Conservation (phyloP, 2,113 vertebrate genomes). For the Axis porcinus region DNA sequence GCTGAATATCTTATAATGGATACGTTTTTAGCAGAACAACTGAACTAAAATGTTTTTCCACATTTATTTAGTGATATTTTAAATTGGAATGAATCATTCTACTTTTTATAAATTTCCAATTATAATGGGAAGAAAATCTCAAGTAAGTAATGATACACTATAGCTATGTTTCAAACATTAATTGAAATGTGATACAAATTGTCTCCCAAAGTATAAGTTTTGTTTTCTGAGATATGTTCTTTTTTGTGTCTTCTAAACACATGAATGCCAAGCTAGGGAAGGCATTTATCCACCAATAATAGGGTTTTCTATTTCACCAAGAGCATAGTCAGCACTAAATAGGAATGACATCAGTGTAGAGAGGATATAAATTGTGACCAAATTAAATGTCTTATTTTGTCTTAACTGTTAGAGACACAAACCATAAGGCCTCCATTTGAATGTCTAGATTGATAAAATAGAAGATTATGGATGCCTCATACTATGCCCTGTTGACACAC, state of each 20-base stretch:
- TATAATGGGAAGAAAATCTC: conserved; percentile 16
- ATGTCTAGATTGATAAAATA: conserved; percentile 4
- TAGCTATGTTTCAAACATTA: neutral
- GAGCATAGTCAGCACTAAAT: neutral
- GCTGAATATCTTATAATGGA: neutral
- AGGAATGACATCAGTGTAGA: conserved; percentile 11
- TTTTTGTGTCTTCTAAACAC: neutral
- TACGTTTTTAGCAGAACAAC: neutral
- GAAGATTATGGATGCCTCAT: neutral
- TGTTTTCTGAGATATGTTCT: neutral
- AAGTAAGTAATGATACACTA: neutral
- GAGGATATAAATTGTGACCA: conserved; percentile 13
- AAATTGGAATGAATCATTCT: conserved; percentile 36
- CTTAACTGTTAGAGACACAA: conserved; percentile 6
- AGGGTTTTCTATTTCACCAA: conserved; percentile 32
- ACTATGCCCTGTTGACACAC: neutral
- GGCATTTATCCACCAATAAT: neutral
- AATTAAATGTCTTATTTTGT: conserved; percentile 21
- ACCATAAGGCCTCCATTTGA: neutral
- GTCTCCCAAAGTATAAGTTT: neutral
- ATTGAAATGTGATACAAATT: neutral
- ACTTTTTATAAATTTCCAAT: conserved; percentile 36
- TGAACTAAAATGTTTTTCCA: conserved; percentile 9
- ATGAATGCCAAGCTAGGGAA: neutral
- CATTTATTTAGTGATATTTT: conserved; percentile 46